Conservation (phyloP, 2,797 vertebrate species). For the Epinephelus coioides region DNA sequence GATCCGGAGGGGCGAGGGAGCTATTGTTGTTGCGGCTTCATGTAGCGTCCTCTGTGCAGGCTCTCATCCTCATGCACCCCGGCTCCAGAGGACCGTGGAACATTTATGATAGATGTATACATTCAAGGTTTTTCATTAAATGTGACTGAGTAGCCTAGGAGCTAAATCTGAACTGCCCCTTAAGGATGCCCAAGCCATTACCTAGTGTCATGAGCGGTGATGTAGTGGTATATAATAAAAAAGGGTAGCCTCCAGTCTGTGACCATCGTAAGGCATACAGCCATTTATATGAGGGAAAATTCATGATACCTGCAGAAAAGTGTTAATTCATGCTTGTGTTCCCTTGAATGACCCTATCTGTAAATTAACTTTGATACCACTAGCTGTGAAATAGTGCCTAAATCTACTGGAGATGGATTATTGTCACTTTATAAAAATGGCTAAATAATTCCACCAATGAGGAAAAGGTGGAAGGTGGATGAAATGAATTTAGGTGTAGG, state of each 20-base stretch:
- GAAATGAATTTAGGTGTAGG: neutral
- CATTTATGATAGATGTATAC: constrained; percentile 48
- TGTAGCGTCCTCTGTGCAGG: constrained; percentile 49
- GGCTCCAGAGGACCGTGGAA: constrained; percentile 19
- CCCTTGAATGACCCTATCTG: constrained; percentile 49
- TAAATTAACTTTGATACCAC: constrained; percentile 23
- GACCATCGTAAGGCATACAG: constrained; percentile 23
- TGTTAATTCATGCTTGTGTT: constrained; percentile 40
- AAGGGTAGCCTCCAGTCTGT: constrained; percentile 46
- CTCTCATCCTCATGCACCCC: constrained; percentile 40
- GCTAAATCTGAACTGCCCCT: constrained; percentile 58
- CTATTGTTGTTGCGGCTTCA: constrained; percentile 65
- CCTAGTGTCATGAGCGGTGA: constrained; percentile 58
- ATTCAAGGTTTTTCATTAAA: constrained; percentile 59
- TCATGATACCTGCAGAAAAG: constrained; percentile 31
- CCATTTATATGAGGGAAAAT: constrained; percentile 22
- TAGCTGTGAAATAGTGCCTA: constrained; percentile 9
- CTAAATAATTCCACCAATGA: constrained; percentile 10
- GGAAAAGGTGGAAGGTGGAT: neutral
- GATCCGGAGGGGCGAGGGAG: constrained; percentile 64
- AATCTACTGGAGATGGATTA: constrained; percentile 5
- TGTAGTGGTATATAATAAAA: constrained; percentile 50
- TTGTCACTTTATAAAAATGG: no score
- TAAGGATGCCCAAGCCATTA: constrained; percentile 62
- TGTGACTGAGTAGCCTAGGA: constrained; percentile 50